A percentile compares a stretch with the other conserved stretches of the same genome.
Conservation (phyloP, 2,113 vertebrate species). For the Psammodynastes pulverulentus region DNA sequence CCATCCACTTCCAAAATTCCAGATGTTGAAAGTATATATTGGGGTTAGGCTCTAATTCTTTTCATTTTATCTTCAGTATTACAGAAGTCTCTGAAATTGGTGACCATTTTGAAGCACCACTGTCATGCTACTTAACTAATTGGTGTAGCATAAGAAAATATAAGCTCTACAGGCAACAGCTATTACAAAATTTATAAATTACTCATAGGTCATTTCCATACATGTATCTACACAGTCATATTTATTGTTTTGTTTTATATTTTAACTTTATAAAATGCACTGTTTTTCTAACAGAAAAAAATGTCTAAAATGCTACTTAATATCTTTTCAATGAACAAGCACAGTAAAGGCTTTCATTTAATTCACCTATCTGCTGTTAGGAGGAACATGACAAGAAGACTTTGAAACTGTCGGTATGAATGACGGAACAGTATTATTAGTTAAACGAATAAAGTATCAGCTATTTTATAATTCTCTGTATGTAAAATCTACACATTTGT, state of each 20-base stretch:
- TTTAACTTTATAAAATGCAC: neutral
- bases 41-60: neutral
- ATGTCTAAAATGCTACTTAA: neutral
- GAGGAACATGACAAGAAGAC: neutral
- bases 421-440: neutral
- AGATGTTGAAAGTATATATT: neutral
- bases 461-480: neutral
- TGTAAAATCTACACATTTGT: neutral
- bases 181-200: neutral
- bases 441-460: neutral
- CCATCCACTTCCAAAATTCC: neutral
- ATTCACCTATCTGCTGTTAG: neutral
- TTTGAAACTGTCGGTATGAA: neutral
- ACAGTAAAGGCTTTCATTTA: neutral
- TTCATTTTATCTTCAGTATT: neutral
- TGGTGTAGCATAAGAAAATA: neutral
- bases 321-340: neutral
- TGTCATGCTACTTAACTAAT: neutral
- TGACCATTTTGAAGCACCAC: neutral
- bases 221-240: neutral
- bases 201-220: neutral
- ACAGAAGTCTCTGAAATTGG: neutral
- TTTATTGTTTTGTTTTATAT: neutral
- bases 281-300: neutral
- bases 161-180: neutral